Evolutionary conservation across 1,140 invertebrate genomes (phyloP).

Genomic region (Microplitis demolitor): DNA sequence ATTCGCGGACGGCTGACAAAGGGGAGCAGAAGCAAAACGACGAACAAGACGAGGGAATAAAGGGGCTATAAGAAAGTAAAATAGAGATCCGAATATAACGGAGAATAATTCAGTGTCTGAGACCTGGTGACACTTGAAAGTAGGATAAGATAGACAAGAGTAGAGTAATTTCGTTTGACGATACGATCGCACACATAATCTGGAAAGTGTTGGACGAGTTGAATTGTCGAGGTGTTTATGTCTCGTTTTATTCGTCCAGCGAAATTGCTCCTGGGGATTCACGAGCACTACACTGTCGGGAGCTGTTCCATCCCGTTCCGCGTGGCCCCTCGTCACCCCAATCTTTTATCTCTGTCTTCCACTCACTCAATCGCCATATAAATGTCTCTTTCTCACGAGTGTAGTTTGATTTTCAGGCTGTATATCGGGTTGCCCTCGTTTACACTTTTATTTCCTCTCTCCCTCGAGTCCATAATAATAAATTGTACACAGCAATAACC

Average conservation of each 20-base stretch:
- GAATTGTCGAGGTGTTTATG: constrained; percentile 30
- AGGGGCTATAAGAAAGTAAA: neutral
- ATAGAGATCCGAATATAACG: neutral
- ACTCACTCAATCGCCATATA: neutral
- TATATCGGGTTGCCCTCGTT: neutral
- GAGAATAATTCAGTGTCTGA: neutral
- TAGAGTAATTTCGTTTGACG: constrained; percentile 19
- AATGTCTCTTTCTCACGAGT: neutral
- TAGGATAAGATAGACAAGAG: constrained; percentile 2
- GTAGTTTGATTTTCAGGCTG: constrained; percentile 10
- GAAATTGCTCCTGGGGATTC: constrained; percentile 25
- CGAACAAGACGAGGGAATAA: too few species aligned
- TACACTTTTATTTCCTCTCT: neutral
- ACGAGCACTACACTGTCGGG: constrained; percentile 11
- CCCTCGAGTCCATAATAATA: neutral
- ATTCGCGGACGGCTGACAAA: neutral
- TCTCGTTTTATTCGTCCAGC: constrained; percentile 26
- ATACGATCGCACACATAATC: constrained; percentile 28
- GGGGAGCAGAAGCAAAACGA: neutral
- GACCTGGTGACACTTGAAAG: neutral
- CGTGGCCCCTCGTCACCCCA: neutral
- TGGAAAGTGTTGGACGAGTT: constrained; percentile 20
- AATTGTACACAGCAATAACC: constrained; percentile 7
- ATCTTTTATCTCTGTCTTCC: neutral
- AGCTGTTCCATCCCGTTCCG: constrained; percentile 1